Percentiles rank a stretch among this genome's conserved stretches.
Conservation (phyloP, 2,888 invertebrate species). For the Monochamus alternatus region DNA sequence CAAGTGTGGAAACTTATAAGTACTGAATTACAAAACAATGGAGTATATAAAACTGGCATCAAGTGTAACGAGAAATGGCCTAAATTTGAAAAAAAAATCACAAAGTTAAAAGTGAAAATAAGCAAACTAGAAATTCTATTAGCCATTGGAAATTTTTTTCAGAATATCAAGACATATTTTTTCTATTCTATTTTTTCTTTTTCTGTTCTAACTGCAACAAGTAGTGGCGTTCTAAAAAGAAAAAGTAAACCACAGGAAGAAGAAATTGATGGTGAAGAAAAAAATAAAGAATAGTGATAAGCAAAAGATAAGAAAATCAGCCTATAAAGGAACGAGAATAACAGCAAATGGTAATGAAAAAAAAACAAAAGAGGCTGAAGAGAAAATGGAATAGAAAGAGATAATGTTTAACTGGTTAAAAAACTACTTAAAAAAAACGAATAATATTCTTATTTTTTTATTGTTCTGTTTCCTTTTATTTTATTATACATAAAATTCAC, state of each 20-base stretch:
- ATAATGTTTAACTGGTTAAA: conserved; percentile 26
- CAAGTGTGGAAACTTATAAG: not conserved
- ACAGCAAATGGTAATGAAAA: conserved; percentile 22
- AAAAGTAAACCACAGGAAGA: not conserved
- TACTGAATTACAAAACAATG: not conserved
- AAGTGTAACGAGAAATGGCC: not conserved
- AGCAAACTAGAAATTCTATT: not conserved
- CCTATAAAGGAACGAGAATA: not conserved
- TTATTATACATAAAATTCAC: too few species aligned
- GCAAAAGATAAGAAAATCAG: not conserved
- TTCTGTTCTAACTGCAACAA: conserved; percentile 11
- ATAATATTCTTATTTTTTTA: too few species aligned
- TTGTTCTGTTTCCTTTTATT: too few species aligned
- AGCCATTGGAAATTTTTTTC: conserved; percentile 21
- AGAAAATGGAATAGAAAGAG: conserved; percentile 20
- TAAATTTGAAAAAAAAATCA: not conserved
- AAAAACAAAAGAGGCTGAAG: conserved; percentile 25
- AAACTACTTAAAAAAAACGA: conserved; percentile 3
- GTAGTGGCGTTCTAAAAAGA: conserved; percentile 13
- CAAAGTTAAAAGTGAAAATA: not conserved
- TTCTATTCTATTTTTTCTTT: conserved; percentile 8
- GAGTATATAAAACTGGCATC: not conserved
- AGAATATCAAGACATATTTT: conserved; percentile 13
- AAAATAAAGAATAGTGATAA: not conserved
- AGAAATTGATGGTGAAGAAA: not conserved